Evolutionary conservation across 2,797 vertebrate genomes (phyloP).

Genomic region (Karalla daura): DNA sequence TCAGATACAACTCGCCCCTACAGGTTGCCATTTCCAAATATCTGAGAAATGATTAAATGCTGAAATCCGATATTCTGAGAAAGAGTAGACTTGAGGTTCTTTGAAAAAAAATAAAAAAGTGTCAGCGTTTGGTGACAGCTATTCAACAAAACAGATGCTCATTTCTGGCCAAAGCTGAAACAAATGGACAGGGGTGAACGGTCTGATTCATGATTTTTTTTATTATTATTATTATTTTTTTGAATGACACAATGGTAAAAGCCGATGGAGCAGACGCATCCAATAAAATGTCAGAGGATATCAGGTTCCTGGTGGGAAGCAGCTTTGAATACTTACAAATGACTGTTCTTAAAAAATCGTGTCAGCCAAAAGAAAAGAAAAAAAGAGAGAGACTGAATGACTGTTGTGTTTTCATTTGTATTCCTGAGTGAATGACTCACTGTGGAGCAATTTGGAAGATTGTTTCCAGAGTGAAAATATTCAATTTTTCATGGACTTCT

Average conservation of each 20-base stretch:
- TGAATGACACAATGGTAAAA: neutral
- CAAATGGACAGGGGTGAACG: constrained; percentile 1
- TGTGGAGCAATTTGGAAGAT: neutral
- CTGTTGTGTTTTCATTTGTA: neutral
- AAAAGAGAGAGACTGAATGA: neutral
- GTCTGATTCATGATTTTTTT: constrained; percentile 7
- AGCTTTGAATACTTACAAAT: neutral
- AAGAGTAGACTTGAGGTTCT: constrained; percentile 1
- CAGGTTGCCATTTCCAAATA: constrained; percentile 17
- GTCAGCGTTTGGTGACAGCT: neutral
- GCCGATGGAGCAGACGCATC: neutral
- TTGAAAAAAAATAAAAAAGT: too few species aligned
- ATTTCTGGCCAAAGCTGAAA: constrained; percentile 8
- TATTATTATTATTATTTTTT: too few species aligned
- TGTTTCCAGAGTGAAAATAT: neutral
- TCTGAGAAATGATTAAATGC: constrained; percentile 6
- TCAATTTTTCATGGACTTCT: neutral
- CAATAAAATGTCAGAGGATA: constrained; percentile 3
- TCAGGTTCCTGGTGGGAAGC: neutral
- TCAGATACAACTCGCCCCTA: constrained; percentile 1
- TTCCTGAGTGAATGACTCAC: neutral
- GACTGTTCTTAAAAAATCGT: neutral
- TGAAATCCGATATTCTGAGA: neutral
- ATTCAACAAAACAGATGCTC: neutral
- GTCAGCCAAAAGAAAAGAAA: neutral